Evolutionary conservation across 2,888 invertebrate species (phyloP), one percentile per base, ranked within the genome.

Genomic region (Uropetala carovei): DNA sequence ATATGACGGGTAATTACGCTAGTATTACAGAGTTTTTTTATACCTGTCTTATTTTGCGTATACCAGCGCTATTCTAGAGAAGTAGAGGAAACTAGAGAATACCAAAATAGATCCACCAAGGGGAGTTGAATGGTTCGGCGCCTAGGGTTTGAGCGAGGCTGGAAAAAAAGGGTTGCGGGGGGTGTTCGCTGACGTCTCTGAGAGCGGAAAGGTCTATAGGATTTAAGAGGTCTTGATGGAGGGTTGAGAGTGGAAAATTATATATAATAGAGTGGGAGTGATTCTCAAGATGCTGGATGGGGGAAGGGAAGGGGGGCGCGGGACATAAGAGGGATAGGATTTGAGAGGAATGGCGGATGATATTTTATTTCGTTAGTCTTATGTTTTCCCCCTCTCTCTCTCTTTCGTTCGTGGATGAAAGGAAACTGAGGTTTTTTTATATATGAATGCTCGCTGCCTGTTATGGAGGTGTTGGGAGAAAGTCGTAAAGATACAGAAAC

Each of bases 241-340:
- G n/a, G 57, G n/a, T 89, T 64, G 43, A 16, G 89, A 89, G 89
- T 64, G 89, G 64, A 89, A 89, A 64, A 89, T 89, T 89, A 10
- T 89, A 56, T 60, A 89, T 64, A 89, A 89, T 30, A 89, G n/a
- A 18, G 75, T n/a, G n/a, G n/a, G n/a, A 75, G 75, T 11, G 75
- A 14, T 8, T 22, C 75, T 75, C 18, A 9, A 16, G 75, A n/a
- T 0, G 75, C 18, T 3, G 75, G 9, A 27, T 5, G 18, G n/a
- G 83, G 56, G n/a, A 18, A 16, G 27, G 18, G n/a, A 18, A 56
- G 56, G 18, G n/a, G 10, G 43, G n/a, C n/a, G n/a, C n/a, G n/a
- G n/a, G n/a, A n/a, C n/a, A n/a, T n/a, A n/a, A n/a, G n/a, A n/a
- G 75, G 11, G 13, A 22, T 64, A 10, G 16, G 64, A 7, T 64